phyloP scores from a whole-genome alignment of 1,140 invertebrate genomes.

The Mamestra configurata region DNA sequence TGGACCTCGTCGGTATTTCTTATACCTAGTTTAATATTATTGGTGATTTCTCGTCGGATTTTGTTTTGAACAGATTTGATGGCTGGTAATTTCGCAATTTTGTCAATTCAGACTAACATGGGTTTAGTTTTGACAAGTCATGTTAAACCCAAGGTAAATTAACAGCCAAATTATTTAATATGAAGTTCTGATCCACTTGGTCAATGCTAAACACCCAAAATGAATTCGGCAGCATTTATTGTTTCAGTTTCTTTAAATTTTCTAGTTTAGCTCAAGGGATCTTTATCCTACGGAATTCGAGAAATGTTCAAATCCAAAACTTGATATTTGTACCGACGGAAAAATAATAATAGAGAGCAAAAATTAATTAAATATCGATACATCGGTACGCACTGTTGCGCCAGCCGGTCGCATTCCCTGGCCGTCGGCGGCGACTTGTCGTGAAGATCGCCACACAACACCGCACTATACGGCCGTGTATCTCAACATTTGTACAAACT shows the following conservation, averaged over 20 bases:
- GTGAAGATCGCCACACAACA: slow-evolving; percentile 64
- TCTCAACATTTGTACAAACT: slow-evolving; percentile 82
- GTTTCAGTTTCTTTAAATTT: too few relatives aligned
- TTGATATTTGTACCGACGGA: neutral
- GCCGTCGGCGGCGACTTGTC: slow-evolving; percentile 71
- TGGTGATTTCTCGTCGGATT: neutral
- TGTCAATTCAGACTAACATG: too few relatives aligned
- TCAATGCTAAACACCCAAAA: too few relatives aligned
- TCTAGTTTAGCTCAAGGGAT: too few relatives aligned
- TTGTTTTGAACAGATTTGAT: neutral
- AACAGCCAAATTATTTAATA: too few relatives aligned
- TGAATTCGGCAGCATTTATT: too few relatives aligned
- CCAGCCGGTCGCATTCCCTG: slow-evolving; percentile 82
- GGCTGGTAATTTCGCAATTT: too few relatives aligned
- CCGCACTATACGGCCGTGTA: slow-evolving; percentile 59
- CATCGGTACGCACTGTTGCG: slow-evolving; percentile 71
- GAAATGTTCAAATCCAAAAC: neutral
- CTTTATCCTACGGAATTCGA: too few relatives aligned
- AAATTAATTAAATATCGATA: slow-evolving; percentile 70
- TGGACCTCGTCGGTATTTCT: neutral
- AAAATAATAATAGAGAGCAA: slow-evolving; percentile 45
- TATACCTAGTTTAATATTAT: neutral
- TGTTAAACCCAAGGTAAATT: too few relatives aligned
- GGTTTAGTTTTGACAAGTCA: too few relatives aligned
- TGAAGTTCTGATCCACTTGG: too few relatives aligned